Evolutionary conservation across 2,113 vertebrate species (phyloP).

Genomic region (Serinus canaria): DNA sequence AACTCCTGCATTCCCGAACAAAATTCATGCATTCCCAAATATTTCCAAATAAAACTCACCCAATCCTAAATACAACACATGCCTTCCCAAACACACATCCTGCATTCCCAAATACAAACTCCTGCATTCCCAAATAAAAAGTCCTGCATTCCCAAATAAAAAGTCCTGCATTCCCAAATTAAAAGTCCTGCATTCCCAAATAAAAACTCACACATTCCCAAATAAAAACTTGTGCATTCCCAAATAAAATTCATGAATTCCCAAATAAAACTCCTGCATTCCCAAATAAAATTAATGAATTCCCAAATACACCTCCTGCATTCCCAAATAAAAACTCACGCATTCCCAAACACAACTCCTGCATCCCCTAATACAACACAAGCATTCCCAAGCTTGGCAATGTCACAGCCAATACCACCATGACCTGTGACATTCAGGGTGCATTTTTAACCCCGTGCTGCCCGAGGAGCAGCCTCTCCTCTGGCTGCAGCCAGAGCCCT

Average conservation of each 20-base stretch:
- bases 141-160: background rate
- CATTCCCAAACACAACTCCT: background rate
- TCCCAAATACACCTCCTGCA: background rate
- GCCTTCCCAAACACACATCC: background rate
- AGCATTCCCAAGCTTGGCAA: background rate
- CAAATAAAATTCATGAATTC: background rate
- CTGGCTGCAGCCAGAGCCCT: background rate
- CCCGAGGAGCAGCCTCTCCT: background rate
- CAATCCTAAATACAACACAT: background rate
- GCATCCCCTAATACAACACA: background rate
- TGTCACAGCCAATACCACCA: fast-evolving
- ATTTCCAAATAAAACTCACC: background rate
- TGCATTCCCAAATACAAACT: background rate
- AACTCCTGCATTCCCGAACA: no score
- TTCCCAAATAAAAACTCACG: background rate
- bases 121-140: background rate
- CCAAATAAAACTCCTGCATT: background rate
- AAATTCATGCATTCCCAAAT: background rate
- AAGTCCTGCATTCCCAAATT: no score
- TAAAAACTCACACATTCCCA: background rate
- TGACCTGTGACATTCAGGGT: background rate
- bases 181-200: background rate
- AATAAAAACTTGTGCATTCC: background rate
- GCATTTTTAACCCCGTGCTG: background rate
- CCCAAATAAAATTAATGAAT: background rate